Evolutionary conservation across 2,797 vertebrate genomes (phyloP), one percentile per base, ranked within the genome.

Genomic region (Acipenser oxyrinchus): DNA sequence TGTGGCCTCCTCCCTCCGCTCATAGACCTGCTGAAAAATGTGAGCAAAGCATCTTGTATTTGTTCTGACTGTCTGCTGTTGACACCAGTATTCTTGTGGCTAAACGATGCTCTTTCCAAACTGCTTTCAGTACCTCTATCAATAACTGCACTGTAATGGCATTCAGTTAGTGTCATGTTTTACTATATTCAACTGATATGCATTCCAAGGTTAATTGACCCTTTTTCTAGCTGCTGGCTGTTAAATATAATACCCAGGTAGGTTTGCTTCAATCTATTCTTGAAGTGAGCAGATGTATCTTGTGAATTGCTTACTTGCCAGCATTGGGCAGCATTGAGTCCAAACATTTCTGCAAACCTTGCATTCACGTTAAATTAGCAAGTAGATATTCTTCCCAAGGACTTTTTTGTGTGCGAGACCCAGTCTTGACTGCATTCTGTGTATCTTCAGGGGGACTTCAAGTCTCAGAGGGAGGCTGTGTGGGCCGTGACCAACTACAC

Each of bases 401-500:
- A 18, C 18, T 18, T 18, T 18, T 18, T 18, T 18, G 6, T 11
- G 3, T 50, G 9, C 12, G 51, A 18, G 37, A 37, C 37, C 37
- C 37, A 37, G 37, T 37, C 37, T 37, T 37, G 37, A 37, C 37
- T 37, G 4, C 37, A 37, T 37, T 37, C 37, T 37, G 37, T 37
- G 37, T 37, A 37, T 58, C 69, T 71, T 37, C 78, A 98, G 96
- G 94, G 93, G 52, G 92, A 96, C 51, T 95, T 94, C 72, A 94
- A 89, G 78, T 91, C 93, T 15, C 93, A 97, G 76, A 90, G 90
- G 62, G 95, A 98, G 66, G 93, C 87, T 0, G 83, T 94, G 49
- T 95, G 92, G 94, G 90, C 86, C 0, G 87, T 97, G 68, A 93
- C 92, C 3, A 99, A 97, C 82, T 87, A 94, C 62, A 91, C 85